These are phyloP conservation scores for Tragelaphus scriptus DNA, from an alignment of 2,113 vertebrate species.

Conservation along the genomic window DNA sequence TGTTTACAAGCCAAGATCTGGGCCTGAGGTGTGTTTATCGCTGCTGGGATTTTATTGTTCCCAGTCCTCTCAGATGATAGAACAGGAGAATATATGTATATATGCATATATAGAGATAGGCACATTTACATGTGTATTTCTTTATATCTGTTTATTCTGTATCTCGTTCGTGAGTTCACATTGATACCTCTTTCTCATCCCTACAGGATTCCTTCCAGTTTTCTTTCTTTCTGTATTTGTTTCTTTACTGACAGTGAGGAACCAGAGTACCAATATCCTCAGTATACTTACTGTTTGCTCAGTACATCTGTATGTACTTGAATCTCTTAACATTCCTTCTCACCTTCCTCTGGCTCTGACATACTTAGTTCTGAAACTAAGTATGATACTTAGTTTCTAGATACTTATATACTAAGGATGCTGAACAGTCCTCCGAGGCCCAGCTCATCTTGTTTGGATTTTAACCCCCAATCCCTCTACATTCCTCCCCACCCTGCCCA, in stretches of 20 bases:
- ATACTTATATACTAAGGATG: too few relatives aligned
- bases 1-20: neutral
- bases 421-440: neutral
- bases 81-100: neutral
- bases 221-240: neutral
- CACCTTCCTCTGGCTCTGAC: neutral
- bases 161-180: neutral
- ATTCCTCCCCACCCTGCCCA: neutral
- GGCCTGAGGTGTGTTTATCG: neutral
- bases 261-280: neutral
- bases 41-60: neutral
- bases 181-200: neutral
- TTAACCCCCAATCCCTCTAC: accelerated
- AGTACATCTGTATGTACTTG: neutral
- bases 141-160: neutral
- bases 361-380: neutral
- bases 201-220: neutral
- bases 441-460: neutral
- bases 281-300: neutral
- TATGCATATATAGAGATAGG: neutral
- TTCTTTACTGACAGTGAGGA: neutral
- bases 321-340: neutral
- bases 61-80: neutral
- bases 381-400: too few relatives aligned
- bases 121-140: neutral